Evolutionary conservation across 1,140 invertebrate genomes (phyloP).

Genomic region (Cepaea nemoralis): DNA sequence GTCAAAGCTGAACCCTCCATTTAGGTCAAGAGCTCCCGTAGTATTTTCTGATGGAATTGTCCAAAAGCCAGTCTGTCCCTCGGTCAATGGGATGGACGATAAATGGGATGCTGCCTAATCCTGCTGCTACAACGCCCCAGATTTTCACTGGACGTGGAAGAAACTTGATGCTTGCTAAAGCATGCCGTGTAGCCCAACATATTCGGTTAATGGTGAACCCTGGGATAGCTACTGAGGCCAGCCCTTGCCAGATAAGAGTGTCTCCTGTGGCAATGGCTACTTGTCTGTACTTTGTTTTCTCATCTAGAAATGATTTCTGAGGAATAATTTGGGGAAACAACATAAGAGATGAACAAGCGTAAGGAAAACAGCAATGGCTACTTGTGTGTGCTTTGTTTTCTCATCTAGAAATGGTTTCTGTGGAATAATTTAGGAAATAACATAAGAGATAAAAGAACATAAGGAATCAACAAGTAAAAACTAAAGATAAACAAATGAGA

Average conservation of each 20-base stretch:
- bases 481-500: too few relatives aligned
- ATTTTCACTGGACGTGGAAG: conserved; percentile 75
- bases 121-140: conserved; percentile 83
- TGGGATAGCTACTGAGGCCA: conserved; percentile 92
- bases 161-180: conserved; percentile 74
- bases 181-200: conserved; percentile 77
- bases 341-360: too few relatives aligned
- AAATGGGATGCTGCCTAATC: conserved; percentile 87
- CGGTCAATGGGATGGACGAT: conserved; percentile 93
- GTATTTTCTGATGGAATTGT: conserved; percentile 76
- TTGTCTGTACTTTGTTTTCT: conserved; percentile 42
- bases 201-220: conserved; percentile 92
- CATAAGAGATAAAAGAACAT: too few relatives aligned
- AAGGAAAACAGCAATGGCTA: too few relatives aligned
- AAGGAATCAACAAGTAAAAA: too few relatives aligned
- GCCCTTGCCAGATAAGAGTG: conserved; percentile 90
- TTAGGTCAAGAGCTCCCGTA: conserved; percentile 37
- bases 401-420: neutral
- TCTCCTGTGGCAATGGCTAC: conserved; percentile 79
- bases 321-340: too few relatives aligned
- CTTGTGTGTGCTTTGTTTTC: conserved; percentile 43
- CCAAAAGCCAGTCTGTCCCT: conserved; percentile 84
- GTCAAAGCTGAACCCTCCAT: too few relatives aligned
- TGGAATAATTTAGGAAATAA: too few relatives aligned
- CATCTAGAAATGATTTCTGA: neutral